Percentiles rank a stretch among this genome's conserved stretches.
Conservation (phyloP, 37 sponge, comb jelly and placozoan genomes). For the Ianthella basta region DNA sequence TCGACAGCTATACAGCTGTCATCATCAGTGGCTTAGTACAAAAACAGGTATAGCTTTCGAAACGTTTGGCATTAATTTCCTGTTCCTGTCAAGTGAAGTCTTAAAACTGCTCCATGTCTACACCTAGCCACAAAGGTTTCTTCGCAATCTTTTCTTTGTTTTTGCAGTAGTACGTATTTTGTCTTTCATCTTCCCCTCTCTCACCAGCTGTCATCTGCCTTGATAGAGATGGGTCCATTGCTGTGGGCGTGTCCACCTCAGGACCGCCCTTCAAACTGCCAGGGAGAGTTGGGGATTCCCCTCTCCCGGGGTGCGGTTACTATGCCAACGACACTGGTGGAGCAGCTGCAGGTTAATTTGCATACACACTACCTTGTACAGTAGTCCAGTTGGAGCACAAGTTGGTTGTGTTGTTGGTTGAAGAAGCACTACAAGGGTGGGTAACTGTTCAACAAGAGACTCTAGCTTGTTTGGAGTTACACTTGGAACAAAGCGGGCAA, state of each 20-base stretch:
- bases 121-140: too few relatives aligned
- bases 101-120: too few relatives aligned
- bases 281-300: slow-evolving; percentile 85
- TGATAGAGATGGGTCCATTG: slow-evolving; percentile 46
- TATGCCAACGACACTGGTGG: slow-evolving; percentile 74
- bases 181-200: neutral
- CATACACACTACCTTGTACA: neutral
- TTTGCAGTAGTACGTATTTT: too few relatives aligned
- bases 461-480: neutral
- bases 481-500: too few relatives aligned
- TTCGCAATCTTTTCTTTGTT: too few relatives aligned
- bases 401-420: too few relatives aligned
- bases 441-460: neutral
- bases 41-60: too few relatives aligned
- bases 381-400: too few relatives aligned
- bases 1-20: too few relatives aligned
- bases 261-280: slow-evolving; percentile 73
- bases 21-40: too few relatives aligned
- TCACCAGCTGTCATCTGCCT: slow-evolving; percentile 65
- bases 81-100: too few relatives aligned
- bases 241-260: slow-evolving; percentile 79
- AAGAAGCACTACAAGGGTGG: neutral
- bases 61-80: too few relatives aligned
- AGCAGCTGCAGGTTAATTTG: slow-evolving; percentile 11
- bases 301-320: slow-evolving; percentile 81